Base-by-base conservation (phyloP, 1,140 invertebrate genomes). In the Drosophila punjabiensis region DNA sequence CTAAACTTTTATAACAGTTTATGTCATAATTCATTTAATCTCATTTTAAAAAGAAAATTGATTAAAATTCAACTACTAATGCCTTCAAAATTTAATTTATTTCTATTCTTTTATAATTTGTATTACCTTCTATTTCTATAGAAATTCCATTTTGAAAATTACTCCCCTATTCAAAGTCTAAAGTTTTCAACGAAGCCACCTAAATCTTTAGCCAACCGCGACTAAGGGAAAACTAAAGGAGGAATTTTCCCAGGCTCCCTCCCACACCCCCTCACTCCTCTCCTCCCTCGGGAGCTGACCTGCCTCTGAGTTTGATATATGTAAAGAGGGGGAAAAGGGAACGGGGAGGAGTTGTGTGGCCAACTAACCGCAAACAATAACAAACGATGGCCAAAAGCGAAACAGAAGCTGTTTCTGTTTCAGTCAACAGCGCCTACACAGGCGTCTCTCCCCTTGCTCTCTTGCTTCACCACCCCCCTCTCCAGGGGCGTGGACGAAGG, bases 321-420 rank as follows among this genome's bases (percentile, higher is more conserved):
- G 65, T 52, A 41, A 52, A 32, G 50, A 33, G 50, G 11, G 39
- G 28, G 50, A 11, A 20, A 37, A 24, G 53, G 20, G 5, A 24
- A 28, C 4, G 18, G 28, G 35, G 10, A 24, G 16, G 53, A 18
- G 33, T 33, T 50, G 66, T 71, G 80, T 76, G 82, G 52, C 75
- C 76, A 89, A 89, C 86, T 82, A 90, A 82, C 86, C 86, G 82
- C 86, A 89, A 89, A 89, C 86, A 89, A 89, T 90, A 89, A 89
- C 86, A 89, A 89, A 89, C 86, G 86, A 89, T 90, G 79, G 86
- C 79, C 82, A 74, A 80, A 80, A 82, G 70, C 76, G 77, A 88
- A 83, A 84, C 81, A 88, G 84, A 88, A 82, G 69, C 71, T 68
- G 55, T 60, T 65, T 63, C 64, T 74, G 75, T 66, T 64, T 66